Conservation (phyloP, 2,888 invertebrate genomes). For the Lordiphosa andalusiaca region DNA sequence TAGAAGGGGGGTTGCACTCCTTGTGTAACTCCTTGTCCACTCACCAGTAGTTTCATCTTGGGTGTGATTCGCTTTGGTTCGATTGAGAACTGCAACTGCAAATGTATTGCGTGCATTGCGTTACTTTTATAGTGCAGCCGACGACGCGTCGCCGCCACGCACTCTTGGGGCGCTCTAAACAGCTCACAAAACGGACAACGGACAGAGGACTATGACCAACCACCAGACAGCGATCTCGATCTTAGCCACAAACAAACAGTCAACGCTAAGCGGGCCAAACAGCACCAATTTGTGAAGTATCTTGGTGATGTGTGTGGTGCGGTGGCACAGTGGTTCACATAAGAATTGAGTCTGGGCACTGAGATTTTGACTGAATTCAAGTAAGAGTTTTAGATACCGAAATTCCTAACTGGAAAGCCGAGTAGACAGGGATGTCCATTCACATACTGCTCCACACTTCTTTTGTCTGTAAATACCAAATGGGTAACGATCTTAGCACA, state of each 20-base stretch:
- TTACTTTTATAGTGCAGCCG: conserved; percentile 68
- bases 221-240: conserved; percentile 37
- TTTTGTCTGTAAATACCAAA: too few relatives aligned
- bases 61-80: conserved; percentile 38
- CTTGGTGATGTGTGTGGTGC: conserved; percentile 45
- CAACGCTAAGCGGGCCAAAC: conserved; percentile 63
- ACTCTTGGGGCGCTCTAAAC: conserved; percentile 17
- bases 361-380: too few relatives aligned
- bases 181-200: conserved; percentile 16
- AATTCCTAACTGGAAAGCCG: too few relatives aligned
- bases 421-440: too few relatives aligned
- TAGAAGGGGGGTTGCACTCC: not conserved
- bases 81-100: conserved; percentile 68
- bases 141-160: conserved; percentile 17
- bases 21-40: conserved; percentile 18
- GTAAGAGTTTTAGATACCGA: too few relatives aligned
- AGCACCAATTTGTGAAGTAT: conserved; percentile 73
- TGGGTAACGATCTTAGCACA: too few relatives aligned
- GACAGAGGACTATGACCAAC: conserved; percentile 27
- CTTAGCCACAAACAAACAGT: conserved; percentile 38
- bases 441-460: too few relatives aligned
- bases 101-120: conserved; percentile 54
- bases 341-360: too few relatives aligned
- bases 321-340: not conserved
- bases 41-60: conserved; percentile 76